phyloP scores from a whole-genome alignment of 2,113 vertebrate species.

The Cairina moschata region DNA sequence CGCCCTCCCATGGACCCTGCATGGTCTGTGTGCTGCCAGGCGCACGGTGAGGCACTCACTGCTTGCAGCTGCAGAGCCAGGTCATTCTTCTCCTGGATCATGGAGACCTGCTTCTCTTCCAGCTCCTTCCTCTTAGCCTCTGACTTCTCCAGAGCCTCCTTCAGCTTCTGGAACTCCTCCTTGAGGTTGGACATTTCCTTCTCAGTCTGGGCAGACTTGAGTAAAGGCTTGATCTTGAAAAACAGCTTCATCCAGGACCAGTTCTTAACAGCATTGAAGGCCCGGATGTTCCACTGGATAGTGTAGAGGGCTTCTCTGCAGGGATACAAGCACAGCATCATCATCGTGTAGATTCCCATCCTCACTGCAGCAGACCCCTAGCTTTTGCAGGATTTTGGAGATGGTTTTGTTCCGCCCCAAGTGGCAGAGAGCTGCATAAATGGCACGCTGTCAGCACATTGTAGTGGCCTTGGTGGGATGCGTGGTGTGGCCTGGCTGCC shows the following conservation, averaged over 20 bases:
- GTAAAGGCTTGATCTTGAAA: constrained; percentile 95
- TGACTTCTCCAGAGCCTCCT: constrained; percentile 88
- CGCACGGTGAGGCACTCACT: constrained; percentile 75
- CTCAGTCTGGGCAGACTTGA: constrained; percentile 90
- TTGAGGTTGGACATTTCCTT: constrained; percentile 88
- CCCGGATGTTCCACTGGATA: constrained; percentile 95
- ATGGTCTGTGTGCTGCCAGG: neutral
- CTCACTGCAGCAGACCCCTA: neutral
- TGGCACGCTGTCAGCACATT: neutral
- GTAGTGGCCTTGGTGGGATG: neutral
- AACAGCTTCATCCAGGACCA: constrained; percentile 99
- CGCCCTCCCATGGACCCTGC: neutral
- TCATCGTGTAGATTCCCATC: neutral
- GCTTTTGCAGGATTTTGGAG: neutral
- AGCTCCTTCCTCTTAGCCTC: constrained; percentile 91
- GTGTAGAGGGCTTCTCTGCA: constrained; percentile 85
- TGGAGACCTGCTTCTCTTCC: constrained; percentile 91
- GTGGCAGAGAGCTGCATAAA: neutral
- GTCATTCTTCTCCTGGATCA: constrained; percentile 95
- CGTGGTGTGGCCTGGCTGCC: neutral
- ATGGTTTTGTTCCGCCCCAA: neutral
- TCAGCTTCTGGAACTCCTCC: constrained; percentile 88
- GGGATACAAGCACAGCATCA: neutral
- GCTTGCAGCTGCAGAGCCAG: constrained; percentile 91
- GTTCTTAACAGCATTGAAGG: constrained; percentile 92